Evolutionary conservation across 2,888 invertebrate genomes (phyloP), one percentile per base, ranked within the genome.

Genomic region (Sminthurides aquaticus): DNA sequence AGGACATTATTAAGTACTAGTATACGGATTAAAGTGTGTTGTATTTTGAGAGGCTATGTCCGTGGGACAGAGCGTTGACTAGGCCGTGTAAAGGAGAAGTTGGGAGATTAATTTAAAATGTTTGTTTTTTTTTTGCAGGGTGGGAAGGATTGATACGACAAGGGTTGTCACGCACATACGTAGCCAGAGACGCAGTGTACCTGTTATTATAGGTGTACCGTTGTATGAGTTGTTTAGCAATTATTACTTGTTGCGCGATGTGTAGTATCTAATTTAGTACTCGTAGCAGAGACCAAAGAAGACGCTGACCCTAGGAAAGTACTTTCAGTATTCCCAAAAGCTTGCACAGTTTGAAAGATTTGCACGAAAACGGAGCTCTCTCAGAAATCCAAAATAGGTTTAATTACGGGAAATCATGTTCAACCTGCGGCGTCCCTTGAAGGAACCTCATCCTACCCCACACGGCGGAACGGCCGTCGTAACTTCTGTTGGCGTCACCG

Each of bases 21-120:
- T n/a, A n/a, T n/a, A n/a, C n/a, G n/a, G n/a, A n/a, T n/a, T n/a
- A n/a, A n/a, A n/a, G n/a, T n/a, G n/a, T n/a, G n/a, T n/a, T n/a
- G n/a, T n/a, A n/a, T n/a, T n/a, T n/a, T n/a, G n/a, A n/a, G n/a
- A n/a, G n/a, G n/a, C n/a, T n/a, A n/a, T n/a, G n/a, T n/a, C n/a
- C n/a, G n/a, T n/a, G n/a, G n/a, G n/a, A n/a, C n/a, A n/a, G n/a
- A n/a, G n/a, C n/a, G n/a, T n/a, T n/a, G n/a, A n/a, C n/a, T n/a
- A n/a, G n/a, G n/a, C n/a, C n/a, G 52, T 18, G 5, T 5, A 52
- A 52, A 79, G 49, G n/a, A 24, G 22, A 25, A 57, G 5, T n/a
- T 60, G 11, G 11, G 48, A 60, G 49, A 20, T 26, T 2, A 20
- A 20, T 49, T 60, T 5, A 48, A 34, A 3, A 20, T 60, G 22